Base-by-base conservation (phyloP, 2,797 vertebrate species). In the Rhinogobio ventralis region DNA sequence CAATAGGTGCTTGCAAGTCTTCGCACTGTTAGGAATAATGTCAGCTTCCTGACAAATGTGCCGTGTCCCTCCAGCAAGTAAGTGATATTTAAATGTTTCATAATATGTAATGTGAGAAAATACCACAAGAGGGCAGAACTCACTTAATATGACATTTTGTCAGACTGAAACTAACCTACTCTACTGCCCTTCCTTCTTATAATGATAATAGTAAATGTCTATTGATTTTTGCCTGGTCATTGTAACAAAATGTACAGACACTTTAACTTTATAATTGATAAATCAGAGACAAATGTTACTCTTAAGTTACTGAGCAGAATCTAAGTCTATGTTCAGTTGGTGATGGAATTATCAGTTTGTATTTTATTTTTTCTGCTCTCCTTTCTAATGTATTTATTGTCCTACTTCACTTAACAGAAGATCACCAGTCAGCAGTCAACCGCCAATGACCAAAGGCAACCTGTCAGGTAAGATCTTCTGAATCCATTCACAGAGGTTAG, bases 21-120 rank as follows among this genome's bases (percentile, higher is more conserved):
- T 73, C 93, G 97, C 51, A 98, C 97, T 4, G 96, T 99, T 81
- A 96, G 98, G 90, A 98, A 97, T 93, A 99, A 99, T 92, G 97
- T 99, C 92, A 97, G 96, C 5, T 87, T 97, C 49, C 91, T 99
- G 84, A 99, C 98, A 72, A 98, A 98, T 90, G 93, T 99, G 23
- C 97, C 98, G 0, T 96, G 96, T 92, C 89, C 93, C 25, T 93
- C 96, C 84, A 97, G 95, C 93, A 99, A 96, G 98, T 99, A 95
- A 96, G 96, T 74, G 2, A 3, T 0, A 13, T 57, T 42, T 53
- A 39, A 11, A 17, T 46, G 6, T 49, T 39, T 17, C 11, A 75
- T 20, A 11, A 25, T 14, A 13, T 64, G 68, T 13, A 67, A 23
- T 89, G 4, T 86, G 53, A 46, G 13, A 7, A 7, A 81, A 7